Percentiles rank a stretch among this genome's conserved stretches.
phyloP scores from a whole-genome alignment of 2,888 invertebrate species.

The Ptychoptera contaminata region DNA sequence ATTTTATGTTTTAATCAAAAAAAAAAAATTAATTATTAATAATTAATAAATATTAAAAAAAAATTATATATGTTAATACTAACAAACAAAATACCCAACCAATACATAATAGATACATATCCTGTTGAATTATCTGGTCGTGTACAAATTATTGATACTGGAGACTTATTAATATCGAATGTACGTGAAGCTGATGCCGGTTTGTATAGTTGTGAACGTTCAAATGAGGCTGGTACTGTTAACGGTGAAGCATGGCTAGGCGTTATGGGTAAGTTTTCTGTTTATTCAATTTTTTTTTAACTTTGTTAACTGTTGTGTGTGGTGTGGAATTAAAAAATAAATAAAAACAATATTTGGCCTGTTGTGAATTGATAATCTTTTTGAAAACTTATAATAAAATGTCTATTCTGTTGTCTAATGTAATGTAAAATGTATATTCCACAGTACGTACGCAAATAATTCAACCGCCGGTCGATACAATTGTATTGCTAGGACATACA shows the following conservation, averaged over 20 bases:
- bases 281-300: not conserved
- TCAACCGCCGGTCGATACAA: constrained; percentile 82
- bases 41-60: too few species aligned
- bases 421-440: constrained; percentile 17
- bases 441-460: constrained; percentile 85
- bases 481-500: constrained; percentile 81
- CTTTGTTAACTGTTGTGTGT: not conserved
- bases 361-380: too few species aligned
- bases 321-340: not conserved
- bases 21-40: not conserved
- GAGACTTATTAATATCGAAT: constrained; percentile 75
- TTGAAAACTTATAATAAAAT: too few species aligned
- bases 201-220: constrained; percentile 73
- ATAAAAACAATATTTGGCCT: not conserved
- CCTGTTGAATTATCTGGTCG: constrained; percentile 54
- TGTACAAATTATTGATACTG: constrained; percentile 70
- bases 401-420: constrained; percentile 5
- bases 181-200: constrained; percentile 73
- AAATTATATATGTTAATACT: not conserved
- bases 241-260: constrained; percentile 66
- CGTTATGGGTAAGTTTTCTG: constrained; percentile 54
- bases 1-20: not conserved
- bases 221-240: constrained; percentile 79
- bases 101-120: constrained; percentile 35
- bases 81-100: constrained; percentile 5